Percentiles rank a stretch among this genome's conserved stretches.
These are phyloP conservation scores for Drosophila siamana DNA, from an alignment of 2,888 invertebrate genomes.

Conservation along the genomic window DNA sequence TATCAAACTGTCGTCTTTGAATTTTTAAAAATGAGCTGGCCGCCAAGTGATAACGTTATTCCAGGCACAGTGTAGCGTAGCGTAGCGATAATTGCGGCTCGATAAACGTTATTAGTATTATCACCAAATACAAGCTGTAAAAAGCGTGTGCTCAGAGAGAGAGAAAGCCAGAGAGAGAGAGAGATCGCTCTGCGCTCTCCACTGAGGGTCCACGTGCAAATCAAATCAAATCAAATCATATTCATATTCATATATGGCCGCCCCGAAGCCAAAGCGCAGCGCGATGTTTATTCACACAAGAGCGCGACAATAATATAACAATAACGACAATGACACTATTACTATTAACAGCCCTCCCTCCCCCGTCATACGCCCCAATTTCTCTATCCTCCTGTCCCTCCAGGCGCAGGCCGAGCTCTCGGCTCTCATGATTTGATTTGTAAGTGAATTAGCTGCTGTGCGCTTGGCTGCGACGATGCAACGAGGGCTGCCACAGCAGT, in stretches of 20 bases:
- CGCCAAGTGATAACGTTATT: slow-evolving; percentile 14
- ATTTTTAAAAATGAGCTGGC: slow-evolving; percentile 41
- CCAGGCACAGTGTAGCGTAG: neutral
- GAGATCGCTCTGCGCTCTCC: too few relatives aligned
- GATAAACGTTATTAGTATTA: slow-evolving; percentile 64
- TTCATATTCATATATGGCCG: neutral
- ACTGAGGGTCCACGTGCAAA: slow-evolving; percentile 41
- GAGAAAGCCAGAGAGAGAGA: slow-evolving; percentile 9
- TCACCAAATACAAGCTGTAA: slow-evolving; percentile 39
- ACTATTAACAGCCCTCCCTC: slow-evolving; percentile 43
- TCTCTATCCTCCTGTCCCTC: neutral
- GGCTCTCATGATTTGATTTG: slow-evolving; percentile 68
- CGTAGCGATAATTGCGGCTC: slow-evolving; percentile 51
- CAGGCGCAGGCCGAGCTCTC: neutral
- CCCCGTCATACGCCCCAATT: neutral
- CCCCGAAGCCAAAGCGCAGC: neutral
- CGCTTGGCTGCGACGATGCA: slow-evolving; percentile 9
- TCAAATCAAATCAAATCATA: slow-evolving; percentile 17
- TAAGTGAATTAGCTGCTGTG: slow-evolving; percentile 65
- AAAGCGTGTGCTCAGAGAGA: slow-evolving; percentile 10
- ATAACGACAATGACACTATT: slow-evolving; percentile 78
- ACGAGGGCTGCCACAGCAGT: slow-evolving; percentile 47
- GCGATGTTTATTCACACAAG: slow-evolving; percentile 6
- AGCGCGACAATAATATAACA: slow-evolving; percentile 28
- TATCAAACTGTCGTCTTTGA: slow-evolving; percentile 59